phyloP scores from a whole-genome alignment of 1,140 invertebrate genomes.

The Cepaea nemoralis region DNA sequence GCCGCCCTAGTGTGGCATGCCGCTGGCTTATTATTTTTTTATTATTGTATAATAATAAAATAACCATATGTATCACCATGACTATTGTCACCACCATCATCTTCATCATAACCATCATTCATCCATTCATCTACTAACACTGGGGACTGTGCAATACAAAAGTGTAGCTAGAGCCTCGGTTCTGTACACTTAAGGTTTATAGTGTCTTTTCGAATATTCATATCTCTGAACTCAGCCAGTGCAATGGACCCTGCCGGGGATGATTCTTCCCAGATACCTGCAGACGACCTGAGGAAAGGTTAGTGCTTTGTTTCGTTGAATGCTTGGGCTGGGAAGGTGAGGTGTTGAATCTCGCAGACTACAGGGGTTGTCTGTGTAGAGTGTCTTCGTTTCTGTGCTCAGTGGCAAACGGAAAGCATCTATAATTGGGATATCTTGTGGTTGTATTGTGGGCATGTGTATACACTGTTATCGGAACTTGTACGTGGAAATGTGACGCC shows the following conservation, averaged over 20 bases:
- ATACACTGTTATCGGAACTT: too few species aligned
- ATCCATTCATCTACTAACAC: constrained; percentile 42
- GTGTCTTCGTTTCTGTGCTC: too few species aligned
- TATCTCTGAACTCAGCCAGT: constrained; percentile 80
- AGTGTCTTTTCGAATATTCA: constrained; percentile 86
- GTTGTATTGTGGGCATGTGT: too few species aligned
- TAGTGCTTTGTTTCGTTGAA: background rate
- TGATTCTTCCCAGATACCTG: constrained; percentile 23
- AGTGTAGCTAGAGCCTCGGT: constrained; percentile 23
- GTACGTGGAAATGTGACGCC: too few species aligned
- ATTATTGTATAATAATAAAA: too few species aligned
- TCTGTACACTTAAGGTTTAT: constrained; percentile 58
- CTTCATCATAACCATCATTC: background rate
- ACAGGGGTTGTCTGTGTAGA: too few species aligned
- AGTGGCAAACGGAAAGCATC: too few species aligned
- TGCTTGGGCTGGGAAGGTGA: too few species aligned
- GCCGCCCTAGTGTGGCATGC: too few species aligned
- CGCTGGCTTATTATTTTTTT: too few species aligned
- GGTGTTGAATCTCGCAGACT: too few species aligned
- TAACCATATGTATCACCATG: background rate
- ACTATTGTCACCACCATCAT: background rate
- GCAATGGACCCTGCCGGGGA: constrained; percentile 70
- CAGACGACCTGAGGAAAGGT: constrained; percentile 36
- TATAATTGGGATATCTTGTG: too few species aligned
- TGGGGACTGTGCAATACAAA: constrained; percentile 48